Conservation (phyloP, 2,797 vertebrate genomes). For the Aulostomus chinensis region DNA sequence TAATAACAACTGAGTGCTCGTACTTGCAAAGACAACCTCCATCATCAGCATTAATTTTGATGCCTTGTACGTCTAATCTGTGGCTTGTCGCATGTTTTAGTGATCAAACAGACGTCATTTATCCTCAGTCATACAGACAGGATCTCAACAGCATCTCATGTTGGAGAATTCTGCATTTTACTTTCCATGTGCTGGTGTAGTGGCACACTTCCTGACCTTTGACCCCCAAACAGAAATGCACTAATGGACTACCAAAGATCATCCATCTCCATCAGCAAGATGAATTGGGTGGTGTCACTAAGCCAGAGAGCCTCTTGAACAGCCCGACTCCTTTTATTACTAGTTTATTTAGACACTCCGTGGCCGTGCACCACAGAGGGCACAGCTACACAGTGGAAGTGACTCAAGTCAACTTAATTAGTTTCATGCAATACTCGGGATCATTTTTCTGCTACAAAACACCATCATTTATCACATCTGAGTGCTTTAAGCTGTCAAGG, state of each 20-base stretch:
- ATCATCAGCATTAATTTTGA: too few relatives aligned
- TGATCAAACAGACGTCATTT: too few relatives aligned
- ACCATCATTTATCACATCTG: slow-evolving; percentile 53
- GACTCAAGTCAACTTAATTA: slow-evolving; percentile 31
- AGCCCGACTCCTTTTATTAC: slow-evolving; percentile 12
- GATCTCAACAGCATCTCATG: too few relatives aligned
- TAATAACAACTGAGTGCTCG: too few relatives aligned
- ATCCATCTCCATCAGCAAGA: slow-evolving; percentile 62
- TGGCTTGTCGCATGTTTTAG: too few relatives aligned
- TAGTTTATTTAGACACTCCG: slow-evolving; percentile 40
- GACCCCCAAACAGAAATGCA: slow-evolving; percentile 34
- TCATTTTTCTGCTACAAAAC: slow-evolving; percentile 43
- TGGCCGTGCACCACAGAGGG: slow-evolving; percentile 20
- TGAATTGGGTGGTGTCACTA: slow-evolving; percentile 46
- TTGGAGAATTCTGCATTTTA: too few relatives aligned
- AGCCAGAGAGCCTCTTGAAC: slow-evolving; percentile 23
- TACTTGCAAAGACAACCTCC: too few relatives aligned
- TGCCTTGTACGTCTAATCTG: too few relatives aligned
- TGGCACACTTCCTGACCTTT: slow-evolving; percentile 32
- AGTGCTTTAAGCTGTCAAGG: slow-evolving; percentile 45
- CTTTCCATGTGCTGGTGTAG: slow-evolving; percentile 37
- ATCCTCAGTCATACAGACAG: too few relatives aligned
- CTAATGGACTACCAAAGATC: slow-evolving; percentile 40
- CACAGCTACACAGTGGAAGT: slow-evolving; percentile 15
- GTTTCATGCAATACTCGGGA: slow-evolving; percentile 27